Evolutionary conservation across 2,888 invertebrate species (phyloP), one percentile per base, ranked within the genome.

Genomic region (Nomada fucata): DNA sequence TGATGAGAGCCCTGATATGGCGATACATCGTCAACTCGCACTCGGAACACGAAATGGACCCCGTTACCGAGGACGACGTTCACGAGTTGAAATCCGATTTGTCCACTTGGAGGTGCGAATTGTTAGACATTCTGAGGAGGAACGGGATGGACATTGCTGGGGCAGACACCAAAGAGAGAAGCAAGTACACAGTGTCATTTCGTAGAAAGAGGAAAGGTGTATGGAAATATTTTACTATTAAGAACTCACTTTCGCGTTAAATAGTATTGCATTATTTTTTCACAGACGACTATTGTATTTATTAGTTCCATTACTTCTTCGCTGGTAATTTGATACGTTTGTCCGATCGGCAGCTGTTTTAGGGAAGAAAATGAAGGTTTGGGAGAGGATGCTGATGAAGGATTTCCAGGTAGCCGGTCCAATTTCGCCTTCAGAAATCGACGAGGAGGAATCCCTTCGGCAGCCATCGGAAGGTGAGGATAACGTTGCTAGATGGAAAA

Each of bases 31-130:
- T 98, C 11, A 96, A 97, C 18, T 97, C 97, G 95, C 98, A 98
- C 91, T 95, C 97, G 60, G 96, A 96, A 92, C 96, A 96, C 91
- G 97, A 98, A 88, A 97, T 97, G 88, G 97, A 97, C 69, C 95
- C 96, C 0, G 98, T 99, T 0, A 98, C 98, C 0, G 99, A 99
- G 93, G 99, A 99, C 89, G 97, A 98, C 91, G 95, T 99, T 81
- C 98, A 98, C 90, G 99, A 99, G 94, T 96, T 99, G 47, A 99
- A 99, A 93, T 97, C 97, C 89, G 99, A 99, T 90, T 97, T 99
- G 59, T 98, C 98, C 0, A 96, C 98, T 0, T 96, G 99, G 95
- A 96, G 98, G 86, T 99, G 97, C 91, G 98, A 99, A 92, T 95
- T 99, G 86, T 94, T 99, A 0, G 98, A 98, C 89, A 97, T 99